phyloP scores from a whole-genome alignment of 2,888 invertebrate genomes.

The Spicauda simplicius region DNA sequence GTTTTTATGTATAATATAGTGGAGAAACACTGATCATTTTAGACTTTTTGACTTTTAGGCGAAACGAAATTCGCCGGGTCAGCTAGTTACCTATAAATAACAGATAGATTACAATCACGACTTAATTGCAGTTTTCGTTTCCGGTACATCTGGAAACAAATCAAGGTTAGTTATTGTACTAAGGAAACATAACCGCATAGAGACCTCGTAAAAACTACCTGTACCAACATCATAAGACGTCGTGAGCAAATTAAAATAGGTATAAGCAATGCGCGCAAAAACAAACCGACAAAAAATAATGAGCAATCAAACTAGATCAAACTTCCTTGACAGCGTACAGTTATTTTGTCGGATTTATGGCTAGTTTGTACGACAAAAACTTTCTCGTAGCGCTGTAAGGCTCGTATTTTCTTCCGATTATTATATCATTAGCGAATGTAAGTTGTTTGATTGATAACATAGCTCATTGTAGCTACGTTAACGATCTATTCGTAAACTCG shows the following conservation, averaged over 20 bases:
- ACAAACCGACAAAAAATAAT: conserved; percentile 42
- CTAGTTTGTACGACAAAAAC: conserved; percentile 47
- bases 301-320: conserved; percentile 60
- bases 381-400: conserved; percentile 24
- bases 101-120: conserved; percentile 12
- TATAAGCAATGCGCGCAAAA: conserved; percentile 45
- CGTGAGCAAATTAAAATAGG: conserved; percentile 55
- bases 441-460: conserved; percentile 27
- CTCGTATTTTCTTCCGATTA: conserved; percentile 36
- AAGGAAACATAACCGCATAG: conserved; percentile 62
- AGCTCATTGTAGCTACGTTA: conserved; percentile 5
- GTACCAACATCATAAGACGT: conserved; percentile 66
- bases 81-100: not conserved
- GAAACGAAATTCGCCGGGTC: too few relatives aligned
- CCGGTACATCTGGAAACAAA: conserved; percentile 56
- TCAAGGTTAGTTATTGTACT: conserved; percentile 66
- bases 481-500: conserved; percentile 3
- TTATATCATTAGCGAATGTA: conserved; percentile 30
- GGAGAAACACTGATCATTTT: too few relatives aligned
- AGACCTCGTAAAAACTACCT: conserved; percentile 60
- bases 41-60: too few relatives aligned
- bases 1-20: too few relatives aligned
- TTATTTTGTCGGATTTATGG: conserved; percentile 58
- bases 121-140: conserved; percentile 17
- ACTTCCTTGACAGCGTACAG: conserved; percentile 66